These are phyloP conservation scores for Dendrolimus pini DNA, from an alignment of 2,888 invertebrate species.

Conservation along the genomic window DNA sequence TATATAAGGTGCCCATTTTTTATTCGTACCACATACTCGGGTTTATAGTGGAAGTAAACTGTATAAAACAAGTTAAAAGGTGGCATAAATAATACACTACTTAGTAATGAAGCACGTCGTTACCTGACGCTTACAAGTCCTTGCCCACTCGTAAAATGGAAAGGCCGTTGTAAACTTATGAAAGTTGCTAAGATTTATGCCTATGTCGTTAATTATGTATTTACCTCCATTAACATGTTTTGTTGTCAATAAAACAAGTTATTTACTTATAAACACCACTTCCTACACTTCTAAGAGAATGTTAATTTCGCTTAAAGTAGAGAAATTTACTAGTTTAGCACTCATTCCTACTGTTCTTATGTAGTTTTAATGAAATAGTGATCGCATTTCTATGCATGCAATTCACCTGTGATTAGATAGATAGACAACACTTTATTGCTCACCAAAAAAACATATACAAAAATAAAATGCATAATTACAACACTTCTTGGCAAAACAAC, in stretches of 20 bases:
- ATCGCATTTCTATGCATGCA: too few relatives aligned
- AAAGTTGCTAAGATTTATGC: constrained; percentile 4
- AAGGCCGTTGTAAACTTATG: constrained; percentile 33
- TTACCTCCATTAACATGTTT: constrained; percentile 3
- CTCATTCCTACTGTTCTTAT: too few relatives aligned
- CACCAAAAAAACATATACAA: too few relatives aligned
- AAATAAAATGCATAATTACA: too few relatives aligned
- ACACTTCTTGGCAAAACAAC: too few relatives aligned
- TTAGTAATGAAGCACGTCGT: constrained; percentile 55
- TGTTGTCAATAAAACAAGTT: constrained; percentile 1
- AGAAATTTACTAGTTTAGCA: too few relatives aligned
- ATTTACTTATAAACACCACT: background rate
- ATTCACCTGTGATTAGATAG: too few relatives aligned
- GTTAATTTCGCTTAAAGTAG: too few relatives aligned
- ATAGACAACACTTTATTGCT: too few relatives aligned
- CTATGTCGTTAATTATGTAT: constrained; percentile 5
- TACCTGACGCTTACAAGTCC: constrained; percentile 44
- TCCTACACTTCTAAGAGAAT: too few relatives aligned
- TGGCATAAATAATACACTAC: constrained; percentile 49
- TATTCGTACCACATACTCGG: background rate
- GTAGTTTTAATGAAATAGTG: too few relatives aligned
- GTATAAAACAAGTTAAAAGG: constrained; percentile 34
- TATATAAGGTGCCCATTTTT: too few relatives aligned
- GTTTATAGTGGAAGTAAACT: constrained; percentile 32
- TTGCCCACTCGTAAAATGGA: constrained; percentile 38